Evolutionary conservation across 2,888 invertebrate species (phyloP), one percentile per base, ranked within the genome.

Genomic region (Eledona agricola): DNA sequence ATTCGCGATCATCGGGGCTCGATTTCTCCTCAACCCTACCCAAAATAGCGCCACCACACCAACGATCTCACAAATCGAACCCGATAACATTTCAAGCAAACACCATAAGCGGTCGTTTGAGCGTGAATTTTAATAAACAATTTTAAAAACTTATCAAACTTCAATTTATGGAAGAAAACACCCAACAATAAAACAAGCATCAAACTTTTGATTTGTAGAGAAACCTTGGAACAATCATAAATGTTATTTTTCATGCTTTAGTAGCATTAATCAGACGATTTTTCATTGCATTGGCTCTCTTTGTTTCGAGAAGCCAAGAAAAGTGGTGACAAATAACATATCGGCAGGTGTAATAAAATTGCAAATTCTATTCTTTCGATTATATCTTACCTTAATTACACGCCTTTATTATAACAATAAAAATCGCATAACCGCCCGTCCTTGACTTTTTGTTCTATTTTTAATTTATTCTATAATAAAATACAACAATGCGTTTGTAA

Each of bases 401-500:
- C 12, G 17, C 6, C 2, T 4, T 2, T 23, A 2, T 23, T 23
- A 23, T 23, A 23, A n/a, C n/a, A n/a, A 23, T 23, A 6, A 29
- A 31, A 31, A 34, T 3, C 28, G 19, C 28, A 40, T 28, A 28
- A 40, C 10, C 15, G 10, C 13, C 4, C 16, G 47, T 23, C 47
- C 47, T 47, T 37, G 47, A 47, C 10, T 32, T 25, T 34, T 17
- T 25, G 34, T 25, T 45, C 26, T 20, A 13, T 20, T 47, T 28
- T 26, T 35, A 25, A 23, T 19, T 49, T 31, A 49, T 32, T 50
- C 23, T 22, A 31, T 23, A 40, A 38, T 31, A 38, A 26, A 50
- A 38, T 29, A 50, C 25, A 49, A 49, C 49, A 43, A 42, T 26
- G 22, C 32, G 31, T 50, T 40, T 40, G 43, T 51, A 43, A 51